phyloP scores from a whole-genome alignment of 2,113 vertebrate genomes.

The Emydocephalus ijimae region DNA sequence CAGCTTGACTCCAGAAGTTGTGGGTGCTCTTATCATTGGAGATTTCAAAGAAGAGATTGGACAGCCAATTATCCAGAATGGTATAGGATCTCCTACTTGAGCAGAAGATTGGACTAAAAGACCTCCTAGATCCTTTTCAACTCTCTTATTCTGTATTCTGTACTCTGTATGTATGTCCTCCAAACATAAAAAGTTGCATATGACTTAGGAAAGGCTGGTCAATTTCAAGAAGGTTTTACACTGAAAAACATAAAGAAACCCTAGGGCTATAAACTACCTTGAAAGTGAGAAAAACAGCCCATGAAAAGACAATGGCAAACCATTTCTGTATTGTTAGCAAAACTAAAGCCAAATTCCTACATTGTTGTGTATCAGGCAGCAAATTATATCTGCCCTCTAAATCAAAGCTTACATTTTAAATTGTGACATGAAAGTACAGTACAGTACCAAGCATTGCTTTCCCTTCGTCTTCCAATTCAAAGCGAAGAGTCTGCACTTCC shows the following conservation, averaged over 20 bases:
- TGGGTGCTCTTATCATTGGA: not conserved
- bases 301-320: not conserved
- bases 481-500: conserved; percentile 93
- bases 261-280: not conserved
- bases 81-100: not conserved
- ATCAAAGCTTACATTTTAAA: conserved; percentile 1
- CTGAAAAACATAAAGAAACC: not conserved
- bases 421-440: conserved; percentile 35
- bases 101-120: not conserved
- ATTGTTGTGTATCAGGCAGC: not conserved
- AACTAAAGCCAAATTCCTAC: not conserved
- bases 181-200: not conserved
- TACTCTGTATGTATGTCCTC: not conserved
- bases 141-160: not conserved
- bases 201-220: not conserved
- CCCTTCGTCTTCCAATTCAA: conserved; percentile 96
- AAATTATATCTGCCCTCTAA: not conserved
- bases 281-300: not conserved
- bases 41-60: not conserved
- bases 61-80: not conserved
- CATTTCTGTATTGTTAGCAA: not conserved
- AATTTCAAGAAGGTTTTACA: not conserved
- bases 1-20: not conserved
- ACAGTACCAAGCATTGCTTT: conserved; percentile 93
- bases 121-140: not conserved